phyloP scores from a whole-genome alignment of 2,113 vertebrate species.

The Fulica atra region DNA sequence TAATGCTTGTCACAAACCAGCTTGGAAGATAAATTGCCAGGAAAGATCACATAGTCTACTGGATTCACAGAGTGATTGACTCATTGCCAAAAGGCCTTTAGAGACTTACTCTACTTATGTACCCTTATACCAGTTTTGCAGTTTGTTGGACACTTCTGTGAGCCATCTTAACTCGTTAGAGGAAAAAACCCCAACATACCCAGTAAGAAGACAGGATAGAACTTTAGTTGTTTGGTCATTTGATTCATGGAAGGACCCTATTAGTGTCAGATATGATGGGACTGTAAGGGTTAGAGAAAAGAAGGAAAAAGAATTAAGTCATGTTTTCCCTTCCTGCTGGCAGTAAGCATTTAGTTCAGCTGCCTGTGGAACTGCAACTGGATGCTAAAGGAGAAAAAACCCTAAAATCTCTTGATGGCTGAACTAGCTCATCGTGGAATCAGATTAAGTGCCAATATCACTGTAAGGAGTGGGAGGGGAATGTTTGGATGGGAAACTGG shows the following conservation, averaged over 20 bases:
- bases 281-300: background rate
- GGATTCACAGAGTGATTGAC: background rate
- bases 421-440: background rate
- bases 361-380: background rate
- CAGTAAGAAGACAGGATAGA: background rate
- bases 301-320: background rate
- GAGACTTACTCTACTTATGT: background rate
- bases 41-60: background rate
- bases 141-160: background rate
- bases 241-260: background rate
- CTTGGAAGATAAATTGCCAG: background rate
- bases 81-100: background rate
- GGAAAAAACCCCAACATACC: background rate
- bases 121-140: background rate
- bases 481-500: background rate
- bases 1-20: background rate
- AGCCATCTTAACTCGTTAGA: background rate
- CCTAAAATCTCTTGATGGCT: background rate
- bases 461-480: background rate
- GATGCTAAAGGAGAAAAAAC: background rate
- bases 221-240: background rate
- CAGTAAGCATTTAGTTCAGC: background rate
- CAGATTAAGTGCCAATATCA: background rate
- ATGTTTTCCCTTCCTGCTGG: background rate
- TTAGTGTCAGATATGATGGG: background rate